Base-by-base conservation (phyloP, 2,113 vertebrate species). In the Lepus americanus region DNA sequence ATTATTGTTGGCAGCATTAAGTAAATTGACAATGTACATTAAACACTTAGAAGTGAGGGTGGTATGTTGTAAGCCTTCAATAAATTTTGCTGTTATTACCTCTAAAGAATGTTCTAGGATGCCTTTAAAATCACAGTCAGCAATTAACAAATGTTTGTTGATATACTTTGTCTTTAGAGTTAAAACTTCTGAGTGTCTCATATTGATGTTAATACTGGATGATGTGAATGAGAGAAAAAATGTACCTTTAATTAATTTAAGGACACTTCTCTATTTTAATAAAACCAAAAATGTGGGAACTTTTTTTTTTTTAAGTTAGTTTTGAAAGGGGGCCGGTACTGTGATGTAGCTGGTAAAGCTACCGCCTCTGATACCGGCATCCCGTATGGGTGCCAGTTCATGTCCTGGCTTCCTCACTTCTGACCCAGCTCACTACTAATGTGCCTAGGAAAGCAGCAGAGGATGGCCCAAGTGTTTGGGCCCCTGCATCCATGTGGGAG, bases 111-210 rank as follows among this genome's bases (percentile, higher is more conserved):
- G 39, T 89, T 77, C 83, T 9, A 11, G 0, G 4, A 17, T 67
- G 14, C 2, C 39, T 87, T 72, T 77, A 83, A 69, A 90, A 72
- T 69, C 10, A 53, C 39, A 31, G 9, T 78, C 36, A 33, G 22
- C 76, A 61, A 9, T 25, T 86, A 79, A 72, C 12, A 61, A 89
- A 33, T 23, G 55, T 5, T 92, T 92, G 25, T 23, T 61, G 22
- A 27, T 79, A 49, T n/a, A 33, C 33, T 96, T 84, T 5, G 39
- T 90, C 73, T 89, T 94, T 88, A 49, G 8, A 36, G 9, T 49
- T 73, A 77, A 76, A 92, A 59, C 1, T 39, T 53, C 19, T 6
- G 19, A 44, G 19, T 59, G 25, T 91, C 73, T 96, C 74, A 90
- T 9, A 16, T 63, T 74, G 2, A 61, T 84, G n/a, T 2, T 72